Percentiles rank a stretch among this genome's conserved stretches.
phyloP scores from a whole-genome alignment of 1,140 invertebrate genomes.

The Portunus trituberculatus region DNA sequence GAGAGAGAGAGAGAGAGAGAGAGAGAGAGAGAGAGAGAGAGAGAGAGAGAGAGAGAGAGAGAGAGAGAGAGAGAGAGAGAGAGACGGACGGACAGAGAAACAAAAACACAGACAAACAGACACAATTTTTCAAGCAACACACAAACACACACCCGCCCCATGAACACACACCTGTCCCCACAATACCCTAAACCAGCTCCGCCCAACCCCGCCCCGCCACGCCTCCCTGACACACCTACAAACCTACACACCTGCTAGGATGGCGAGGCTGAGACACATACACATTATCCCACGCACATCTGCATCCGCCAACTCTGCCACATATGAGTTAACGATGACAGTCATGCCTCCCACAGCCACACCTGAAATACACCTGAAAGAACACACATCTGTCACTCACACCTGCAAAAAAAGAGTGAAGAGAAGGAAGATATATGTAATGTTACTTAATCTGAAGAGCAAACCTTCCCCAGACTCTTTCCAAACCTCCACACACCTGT shows the following conservation, averaged over 20 bases:
- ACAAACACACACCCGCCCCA: background rate
- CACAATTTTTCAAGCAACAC: background rate
- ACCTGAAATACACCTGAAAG: conserved; percentile 32
- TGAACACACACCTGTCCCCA: no score
- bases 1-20: no score
- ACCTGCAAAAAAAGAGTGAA: background rate
- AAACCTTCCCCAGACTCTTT: background rate
- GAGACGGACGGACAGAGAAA: no score
- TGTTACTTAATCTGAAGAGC: background rate
- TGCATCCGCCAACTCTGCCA: conserved; percentile 2
- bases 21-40: no score
- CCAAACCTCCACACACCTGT: background rate
- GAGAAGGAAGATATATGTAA: background rate
- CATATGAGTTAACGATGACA: conserved; percentile 3
- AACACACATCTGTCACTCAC: background rate
- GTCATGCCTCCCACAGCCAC: background rate
- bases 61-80: no score
- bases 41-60: no score
- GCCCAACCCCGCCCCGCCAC: no score
- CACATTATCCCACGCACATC: conserved; percentile 25
- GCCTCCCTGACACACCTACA: background rate
- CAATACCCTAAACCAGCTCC: no score
- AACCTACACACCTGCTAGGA: background rate
- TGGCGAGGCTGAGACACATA: conserved; percentile 1
- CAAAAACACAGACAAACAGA: background rate